Base-by-base conservation (phyloP, 2,797 vertebrate genomes). In the Sebastolobus altivelis region DNA sequence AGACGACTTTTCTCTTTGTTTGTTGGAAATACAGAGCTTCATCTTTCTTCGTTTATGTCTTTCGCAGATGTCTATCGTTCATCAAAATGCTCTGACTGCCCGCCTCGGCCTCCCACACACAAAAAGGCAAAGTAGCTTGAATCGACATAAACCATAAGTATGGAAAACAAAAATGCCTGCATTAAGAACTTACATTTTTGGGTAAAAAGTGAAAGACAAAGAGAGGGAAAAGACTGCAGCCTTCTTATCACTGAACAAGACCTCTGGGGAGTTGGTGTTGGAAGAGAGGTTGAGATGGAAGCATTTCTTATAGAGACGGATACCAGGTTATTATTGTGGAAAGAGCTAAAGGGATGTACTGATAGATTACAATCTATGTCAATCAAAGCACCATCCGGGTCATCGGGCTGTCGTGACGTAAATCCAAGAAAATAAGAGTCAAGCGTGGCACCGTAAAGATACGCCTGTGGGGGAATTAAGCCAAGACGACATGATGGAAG, bases 31-130 rank as follows among this genome's bases (percentile, higher is more conserved):
- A 77, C 14, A 75, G 60, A 4, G 25, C 58, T 20, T 85, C 88
- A 79, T 90, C 67, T 69, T 74, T 91, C 84, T 83, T 83, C 63
- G 58, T 89, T 86, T 82, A 43, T 60, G 66, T 77, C 79, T 83
- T 79, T 66, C 2, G 20, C 72, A 72, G 74, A 83, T 58, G 60
- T 76, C 55, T 81, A 77, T 68, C 40, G 20, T 83, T 89, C 71
- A 83, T 90, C 86, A 83, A 74, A 73, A 66, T 1, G 22, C 68
- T 77, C 7, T 49, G 43, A 49, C 60, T 16, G 55, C 40, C 35
- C 20, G 65, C 46, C 70, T 78, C 69, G 22, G 33, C 77, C 78
- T 80, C 88, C 83, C 82, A 91, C 88, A 43, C 75, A 71, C 25
- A 0, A 25, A 38, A 65, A 73, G 59, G 54, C 13, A 83, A 75